These are phyloP conservation scores for Lepus americanus DNA, from an alignment of 2,113 vertebrate genomes.

Conservation along the genomic window DNA sequence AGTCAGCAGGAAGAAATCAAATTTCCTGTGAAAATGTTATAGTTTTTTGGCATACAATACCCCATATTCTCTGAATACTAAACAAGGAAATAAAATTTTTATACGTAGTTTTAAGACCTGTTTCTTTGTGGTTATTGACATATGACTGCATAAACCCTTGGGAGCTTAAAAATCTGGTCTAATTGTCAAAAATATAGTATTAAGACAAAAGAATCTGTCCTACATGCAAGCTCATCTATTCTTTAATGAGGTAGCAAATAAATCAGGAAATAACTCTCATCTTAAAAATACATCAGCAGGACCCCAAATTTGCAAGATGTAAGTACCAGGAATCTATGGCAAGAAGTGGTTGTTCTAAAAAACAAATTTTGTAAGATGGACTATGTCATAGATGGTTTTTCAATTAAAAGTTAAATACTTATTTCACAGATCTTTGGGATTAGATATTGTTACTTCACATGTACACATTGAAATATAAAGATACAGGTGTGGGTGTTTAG, in stretches of 20 bases:
- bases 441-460: neutral
- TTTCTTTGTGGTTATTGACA: conserved; percentile 60
- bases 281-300: conserved; percentile 34
- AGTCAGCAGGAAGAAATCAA: conserved; percentile 69
- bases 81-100: conserved; percentile 68
- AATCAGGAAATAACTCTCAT: conserved; percentile 56
- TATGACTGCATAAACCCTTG: conserved; percentile 17
- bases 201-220: conserved; percentile 60
- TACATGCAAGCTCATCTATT: conserved; percentile 46
- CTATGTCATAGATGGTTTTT: neutral
- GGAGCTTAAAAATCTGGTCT: conserved; percentile 56
- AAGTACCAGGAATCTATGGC: conserved; percentile 23
- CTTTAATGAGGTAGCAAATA: conserved; percentile 43
- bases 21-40: conserved; percentile 73
- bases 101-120: neutral
- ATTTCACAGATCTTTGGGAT: neutral
- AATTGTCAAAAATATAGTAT: conserved; percentile 68
- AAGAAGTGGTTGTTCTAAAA: neutral
- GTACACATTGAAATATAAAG: neutral
- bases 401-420: conserved; percentile 50
- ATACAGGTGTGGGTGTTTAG: neutral
- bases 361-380: neutral
- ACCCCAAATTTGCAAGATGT: conserved; percentile 20
- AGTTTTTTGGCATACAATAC: conserved; percentile 59
- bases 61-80: conserved; percentile 64